Conservation (phyloP, 1,140 invertebrate species). For the Lasioglossum baleicum region DNA sequence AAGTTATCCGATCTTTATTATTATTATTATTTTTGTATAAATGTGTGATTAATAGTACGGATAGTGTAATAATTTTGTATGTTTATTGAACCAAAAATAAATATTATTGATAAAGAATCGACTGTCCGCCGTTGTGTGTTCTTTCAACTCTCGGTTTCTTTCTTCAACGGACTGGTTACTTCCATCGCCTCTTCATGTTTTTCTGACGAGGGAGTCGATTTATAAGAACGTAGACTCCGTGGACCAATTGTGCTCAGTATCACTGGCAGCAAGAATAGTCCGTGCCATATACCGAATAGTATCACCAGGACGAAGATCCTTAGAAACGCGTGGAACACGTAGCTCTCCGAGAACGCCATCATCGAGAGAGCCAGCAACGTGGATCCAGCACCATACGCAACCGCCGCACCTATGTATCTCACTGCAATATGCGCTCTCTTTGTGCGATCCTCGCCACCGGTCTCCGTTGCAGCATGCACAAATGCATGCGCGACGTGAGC, state of each 20-base stretch:
- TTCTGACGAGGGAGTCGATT: neutral
- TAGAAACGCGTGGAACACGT: constrained; percentile 90
- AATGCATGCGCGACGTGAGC: constrained; percentile 94
- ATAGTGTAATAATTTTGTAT: constrained; percentile 81
- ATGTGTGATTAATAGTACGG: constrained; percentile 80
- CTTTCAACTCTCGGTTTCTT: constrained; percentile 48
- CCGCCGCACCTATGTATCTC: constrained; percentile 88
- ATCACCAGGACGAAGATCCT: constrained; percentile 90
- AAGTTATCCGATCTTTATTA: constrained; percentile 70
- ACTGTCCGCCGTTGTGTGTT: neutral
- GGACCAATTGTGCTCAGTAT: constrained; percentile 87
- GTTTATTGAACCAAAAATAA: constrained; percentile 81
- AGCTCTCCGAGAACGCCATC: constrained; percentile 86
- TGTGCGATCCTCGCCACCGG: constrained; percentile 77
- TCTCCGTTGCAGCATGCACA: constrained; percentile 79
- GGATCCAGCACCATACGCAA: constrained; percentile 89
- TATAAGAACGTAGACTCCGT: constrained; percentile 53
- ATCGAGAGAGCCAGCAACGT: constrained; percentile 89
- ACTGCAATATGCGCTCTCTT: constrained; percentile 86
- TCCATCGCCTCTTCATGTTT: constrained; percentile 8
- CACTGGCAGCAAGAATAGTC: constrained; percentile 88
- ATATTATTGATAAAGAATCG: constrained; percentile 79
- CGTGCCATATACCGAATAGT: constrained; percentile 87
- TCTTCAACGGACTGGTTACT: constrained; percentile 50
- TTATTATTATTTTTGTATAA: constrained; percentile 78